Conservation (phyloP, 2,888 invertebrate genomes). For the Pristionchus arcanus region DNA sequence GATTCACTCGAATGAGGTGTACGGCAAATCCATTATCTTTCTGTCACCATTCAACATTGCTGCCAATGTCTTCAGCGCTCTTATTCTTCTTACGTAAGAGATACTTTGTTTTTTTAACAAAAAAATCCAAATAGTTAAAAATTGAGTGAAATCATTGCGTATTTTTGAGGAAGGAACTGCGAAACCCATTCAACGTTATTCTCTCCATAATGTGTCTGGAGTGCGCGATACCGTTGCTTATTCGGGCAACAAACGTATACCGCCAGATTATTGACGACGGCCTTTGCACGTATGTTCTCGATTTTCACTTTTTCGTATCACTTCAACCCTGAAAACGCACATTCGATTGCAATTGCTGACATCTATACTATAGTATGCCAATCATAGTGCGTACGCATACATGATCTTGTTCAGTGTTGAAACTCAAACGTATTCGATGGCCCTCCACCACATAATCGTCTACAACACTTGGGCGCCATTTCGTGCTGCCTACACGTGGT, state of each 20-base stretch:
- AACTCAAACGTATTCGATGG: neutral
- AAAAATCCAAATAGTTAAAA: no score
- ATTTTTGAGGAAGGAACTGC: neutral
- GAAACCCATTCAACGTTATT: neutral
- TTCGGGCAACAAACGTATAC: neutral
- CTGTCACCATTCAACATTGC: neutral
- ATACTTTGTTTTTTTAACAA: neutral
- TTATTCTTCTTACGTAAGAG: neutral
- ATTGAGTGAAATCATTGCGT: no score
- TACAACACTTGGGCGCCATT: neutral
- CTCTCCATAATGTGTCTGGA: neutral
- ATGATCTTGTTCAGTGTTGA: no score
- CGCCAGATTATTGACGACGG: neutral
- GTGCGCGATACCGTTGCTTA: neutral
- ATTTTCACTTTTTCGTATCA: no score
- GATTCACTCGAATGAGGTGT: neutral
- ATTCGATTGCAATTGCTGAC: no score
- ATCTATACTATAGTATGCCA: no score
- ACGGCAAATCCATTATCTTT: neutral
- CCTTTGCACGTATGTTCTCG: neutral
- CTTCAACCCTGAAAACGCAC: no score
- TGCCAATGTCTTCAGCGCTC: neutral
- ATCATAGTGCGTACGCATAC: no score
- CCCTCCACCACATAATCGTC: neutral
- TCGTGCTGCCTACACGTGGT: neutral